These are phyloP conservation scores for Girardinichthys multiradiatus DNA, from an alignment of 2,113 vertebrate genomes.

Conservation along the genomic window DNA sequence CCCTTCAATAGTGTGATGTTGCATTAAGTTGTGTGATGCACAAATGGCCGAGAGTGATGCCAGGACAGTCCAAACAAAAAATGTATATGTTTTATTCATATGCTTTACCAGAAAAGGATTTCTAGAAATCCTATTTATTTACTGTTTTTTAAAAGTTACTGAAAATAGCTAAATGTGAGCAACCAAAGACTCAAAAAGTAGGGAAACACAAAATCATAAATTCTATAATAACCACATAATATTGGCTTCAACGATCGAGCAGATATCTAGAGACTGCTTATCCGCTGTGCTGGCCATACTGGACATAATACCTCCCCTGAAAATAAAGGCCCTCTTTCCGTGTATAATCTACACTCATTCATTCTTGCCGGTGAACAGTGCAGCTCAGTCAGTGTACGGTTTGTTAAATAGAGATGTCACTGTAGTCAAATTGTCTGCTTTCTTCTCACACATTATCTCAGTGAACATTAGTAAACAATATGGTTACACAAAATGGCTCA, in stretches of 20 bases:
- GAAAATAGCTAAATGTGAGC: background rate
- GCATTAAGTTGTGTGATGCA: background rate
- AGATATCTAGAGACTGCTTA: constrained; percentile 1
- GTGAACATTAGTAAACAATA: constrained; percentile 33
- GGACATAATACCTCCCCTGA: constrained; percentile 18
- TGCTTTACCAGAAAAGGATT: background rate
- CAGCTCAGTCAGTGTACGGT: constrained; percentile 23
- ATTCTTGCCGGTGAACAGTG: constrained; percentile 42
- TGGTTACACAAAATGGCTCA: constrained; percentile 18
- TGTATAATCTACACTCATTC: constrained; percentile 53
- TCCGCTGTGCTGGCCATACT: constrained; percentile 14
- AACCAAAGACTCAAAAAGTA: background rate
- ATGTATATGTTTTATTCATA: background rate
- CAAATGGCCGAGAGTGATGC: background rate
- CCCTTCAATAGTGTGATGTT: background rate
- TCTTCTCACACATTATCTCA: constrained; percentile 34
- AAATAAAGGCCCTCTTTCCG: constrained; percentile 34
- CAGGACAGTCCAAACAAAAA: background rate
- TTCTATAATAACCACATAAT: background rate
- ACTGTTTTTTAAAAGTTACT: background rate
- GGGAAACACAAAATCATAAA: background rate
- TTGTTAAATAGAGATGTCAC: constrained; percentile 35
- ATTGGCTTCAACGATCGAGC: constrained; percentile 26
- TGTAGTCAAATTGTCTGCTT: constrained; percentile 31
- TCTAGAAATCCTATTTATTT: background rate